Percentiles rank a stretch among this genome's conserved stretches.
Evolutionary conservation across 2,797 vertebrate genomes (phyloP).

Genomic region (Orestias chungarensis): DNA sequence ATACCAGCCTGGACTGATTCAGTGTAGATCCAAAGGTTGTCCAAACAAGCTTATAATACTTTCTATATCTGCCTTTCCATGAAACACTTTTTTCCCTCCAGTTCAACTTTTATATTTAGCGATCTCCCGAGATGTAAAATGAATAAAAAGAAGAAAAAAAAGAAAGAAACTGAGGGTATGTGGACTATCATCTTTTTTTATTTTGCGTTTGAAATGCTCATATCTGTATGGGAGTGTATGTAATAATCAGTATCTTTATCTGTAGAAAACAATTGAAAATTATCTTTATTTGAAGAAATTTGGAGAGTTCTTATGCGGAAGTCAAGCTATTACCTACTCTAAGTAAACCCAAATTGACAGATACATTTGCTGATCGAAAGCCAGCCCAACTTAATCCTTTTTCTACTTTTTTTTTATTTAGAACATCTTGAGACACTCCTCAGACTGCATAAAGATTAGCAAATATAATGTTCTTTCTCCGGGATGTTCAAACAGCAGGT

Average conservation of each 20-base stretch:
- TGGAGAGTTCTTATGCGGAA: neutral
- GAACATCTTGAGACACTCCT: too few species aligned
- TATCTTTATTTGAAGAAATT: neutral
- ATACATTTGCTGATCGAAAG: neutral
- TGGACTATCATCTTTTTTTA: slow-evolving; percentile 4
- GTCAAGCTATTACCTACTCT: neutral
- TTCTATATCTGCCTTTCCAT: neutral
- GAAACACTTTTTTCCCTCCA: slow-evolving; percentile 21
- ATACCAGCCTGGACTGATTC: slow-evolving; percentile 24
- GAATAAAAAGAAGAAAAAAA: too few species aligned
- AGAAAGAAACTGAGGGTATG: slow-evolving; percentile 1
- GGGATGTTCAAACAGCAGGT: too few species aligned
- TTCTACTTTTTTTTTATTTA: neutral
- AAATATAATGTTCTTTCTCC: too few species aligned
- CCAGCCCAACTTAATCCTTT: neutral
- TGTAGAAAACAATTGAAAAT: neutral
- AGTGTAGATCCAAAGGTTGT: slow-evolving; percentile 8
- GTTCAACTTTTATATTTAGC: too few species aligned
- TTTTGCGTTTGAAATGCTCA: slow-evolving; percentile 19
- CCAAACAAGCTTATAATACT: neutral
- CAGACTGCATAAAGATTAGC: too few species aligned
- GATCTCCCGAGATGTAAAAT: slow-evolving; percentile 23
- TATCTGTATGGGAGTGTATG: neutral
- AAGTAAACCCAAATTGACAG: neutral
- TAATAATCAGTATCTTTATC: too few species aligned